Evolutionary conservation across 92 coral and sea anemone species (phyloP), one percentile per base, ranked within the genome.

Genomic region (Epizoanthus scotinus): DNA sequence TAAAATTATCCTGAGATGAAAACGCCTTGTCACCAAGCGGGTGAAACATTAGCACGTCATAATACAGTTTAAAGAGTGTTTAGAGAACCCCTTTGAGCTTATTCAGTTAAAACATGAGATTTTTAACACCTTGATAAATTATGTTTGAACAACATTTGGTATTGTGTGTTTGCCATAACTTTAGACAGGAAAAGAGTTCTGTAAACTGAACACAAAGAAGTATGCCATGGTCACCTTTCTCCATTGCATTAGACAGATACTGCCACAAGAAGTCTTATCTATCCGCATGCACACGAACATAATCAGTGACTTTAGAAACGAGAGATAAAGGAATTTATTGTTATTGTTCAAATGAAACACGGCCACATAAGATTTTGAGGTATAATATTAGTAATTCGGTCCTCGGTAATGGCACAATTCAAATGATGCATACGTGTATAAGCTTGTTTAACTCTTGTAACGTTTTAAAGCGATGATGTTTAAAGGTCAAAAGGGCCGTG

Each of bases 401-500:
- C 27, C 1, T 64, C 29, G 18, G 36, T 31, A 1, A 15, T 64
- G 17, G 36, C 21, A 21, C 18, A 75, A 63, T 20, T 38, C 8
- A 58, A 36, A 58, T 27, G 26, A 20, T 49, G 67, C 19, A 17
- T 27, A 57, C 55, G 59, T 22, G 7, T 34, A 17, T 38, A 40
- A 38, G 66, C 25, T 75, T 75, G 29, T 38, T 14, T 36, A 22
- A 29, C 63, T 60, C 68, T 59, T 75, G 81, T 59, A 75, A 68
- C 81, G 55, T 75, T 75, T 75, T 75, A 75, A 58, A 75, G 81
- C 81, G 81, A 75, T 75, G 81, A 75, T 38, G 38, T 75, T 24
- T 44, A 6, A 36, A 29, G 68, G 81, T 75, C 81, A 75, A 75
- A 75, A 57, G 81, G 81, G 56, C 34, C 47, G 68, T 40, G 44